Base-by-base conservation (phyloP, 2,797 vertebrate species). In the Sebastes steindachneri region DNA sequence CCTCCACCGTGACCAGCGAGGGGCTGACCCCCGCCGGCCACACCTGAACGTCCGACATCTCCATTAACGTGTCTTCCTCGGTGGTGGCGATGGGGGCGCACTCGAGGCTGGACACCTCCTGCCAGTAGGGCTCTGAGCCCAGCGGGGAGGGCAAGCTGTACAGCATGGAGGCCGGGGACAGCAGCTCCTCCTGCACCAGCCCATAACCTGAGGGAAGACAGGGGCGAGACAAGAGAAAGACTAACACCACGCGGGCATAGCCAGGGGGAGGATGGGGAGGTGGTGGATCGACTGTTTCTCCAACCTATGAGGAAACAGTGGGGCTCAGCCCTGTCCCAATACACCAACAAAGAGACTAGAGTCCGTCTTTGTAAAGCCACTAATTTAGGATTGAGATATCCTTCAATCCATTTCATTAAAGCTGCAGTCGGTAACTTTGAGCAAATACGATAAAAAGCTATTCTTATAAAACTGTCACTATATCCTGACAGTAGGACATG, bases 1-100 rank as follows among this genome's bases (percentile, higher is more conserved):
- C 98, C 94, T 99, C 98, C 78, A 99, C 97, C 1, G 97, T 97
- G 89, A 99, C 98, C 94, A 99, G 95, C 0, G 97, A 98, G 57
- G 98, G 97, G 54, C 97, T 97, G 94, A 97, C 95, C 88, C 97
- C 98, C 0, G 97, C 95, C 4, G 98, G 98, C 98, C 98, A 99
- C 93, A 99, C 97, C 93, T 98, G 98, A 84, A 99, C 96, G 65
- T 99, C 98, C 2, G 98, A 98, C 96, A 99, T 97, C 95, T 99
- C 98, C 97, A 99, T 95, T 91, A 99, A 93, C 69, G 97, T 95
- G 73, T 99, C 98, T 94, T 98, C 97, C 92, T 99, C 98, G 0
- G 97, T 97, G 95, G 97, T 96, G 78, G 97, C 98, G 84, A 99
- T 97, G 64, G 98, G 97, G 31, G 97, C 97, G 26, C 97, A 96